Evolutionary conservation across 2,888 invertebrate species (phyloP).

Genomic region (Heteromyza rotundicornis): DNA sequence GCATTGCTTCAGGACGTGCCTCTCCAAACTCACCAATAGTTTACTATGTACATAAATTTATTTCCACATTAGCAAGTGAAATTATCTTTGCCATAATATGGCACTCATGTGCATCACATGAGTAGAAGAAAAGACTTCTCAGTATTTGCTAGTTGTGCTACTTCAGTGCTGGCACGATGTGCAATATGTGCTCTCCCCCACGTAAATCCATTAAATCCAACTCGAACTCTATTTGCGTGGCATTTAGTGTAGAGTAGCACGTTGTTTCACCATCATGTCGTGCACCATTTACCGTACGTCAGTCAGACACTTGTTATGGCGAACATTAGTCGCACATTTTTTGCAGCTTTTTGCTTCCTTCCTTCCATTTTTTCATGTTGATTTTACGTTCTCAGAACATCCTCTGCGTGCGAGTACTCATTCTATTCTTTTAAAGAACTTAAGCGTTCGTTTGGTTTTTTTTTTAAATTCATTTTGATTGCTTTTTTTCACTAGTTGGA

Average conservation of each 20-base stretch:
- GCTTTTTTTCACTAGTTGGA: slow-evolving; percentile 52
- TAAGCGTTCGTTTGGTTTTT: neutral
- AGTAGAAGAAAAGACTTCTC: neutral
- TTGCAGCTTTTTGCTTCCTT: neutral
- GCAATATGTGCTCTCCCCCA: no score
- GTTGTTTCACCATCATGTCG: no score
- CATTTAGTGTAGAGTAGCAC: no score
- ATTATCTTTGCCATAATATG: neutral
- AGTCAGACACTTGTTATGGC: no score
- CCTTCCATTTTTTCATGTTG: neutral
- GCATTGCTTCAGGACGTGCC: no score
- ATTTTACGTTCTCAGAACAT: neutral
- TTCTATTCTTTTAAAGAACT: neutral
- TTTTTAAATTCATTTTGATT: slow-evolving; percentile 5
- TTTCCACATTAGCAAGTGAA: neutral
- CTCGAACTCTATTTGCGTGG: neutral
- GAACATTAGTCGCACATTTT: neutral
- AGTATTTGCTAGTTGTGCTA: neutral
- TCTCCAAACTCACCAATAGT: no score
- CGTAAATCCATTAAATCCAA: neutral
- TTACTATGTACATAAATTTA: neutral
- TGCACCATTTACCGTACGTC: neutral
- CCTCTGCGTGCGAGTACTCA: no score
- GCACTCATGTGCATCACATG: neutral
- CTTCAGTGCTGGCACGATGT: no score